phyloP scores from a whole-genome alignment of 2,113 vertebrate species.

The Festucalex cinctus region DNA sequence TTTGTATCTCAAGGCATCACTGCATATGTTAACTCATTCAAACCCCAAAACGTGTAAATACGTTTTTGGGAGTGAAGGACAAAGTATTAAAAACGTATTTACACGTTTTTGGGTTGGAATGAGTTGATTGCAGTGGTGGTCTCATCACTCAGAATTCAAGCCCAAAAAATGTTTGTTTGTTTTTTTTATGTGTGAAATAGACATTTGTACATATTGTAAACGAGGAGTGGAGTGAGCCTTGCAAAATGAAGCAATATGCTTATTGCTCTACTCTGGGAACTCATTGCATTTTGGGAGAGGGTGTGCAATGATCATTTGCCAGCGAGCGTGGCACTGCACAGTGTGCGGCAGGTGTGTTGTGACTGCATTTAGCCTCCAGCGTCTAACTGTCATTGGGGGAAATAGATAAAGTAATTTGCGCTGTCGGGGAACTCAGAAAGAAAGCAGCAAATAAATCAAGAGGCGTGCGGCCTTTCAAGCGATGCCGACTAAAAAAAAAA shows the following conservation, averaged over 20 bases:
- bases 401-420: neutral
- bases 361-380: slow-evolving; percentile 4
- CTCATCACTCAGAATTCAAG: too few relatives aligned
- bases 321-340: neutral
- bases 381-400: neutral
- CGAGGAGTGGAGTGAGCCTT: slow-evolving; percentile 28
- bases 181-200: neutral
- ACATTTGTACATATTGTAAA: slow-evolving; percentile 14
- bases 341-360: neutral
- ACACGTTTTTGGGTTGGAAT: too few relatives aligned
- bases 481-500: slow-evolving; percentile 1
- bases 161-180: too few relatives aligned
- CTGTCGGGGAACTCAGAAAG: neutral
- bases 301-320: slow-evolving; percentile 11
- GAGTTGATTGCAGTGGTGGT: too few relatives aligned
- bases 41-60: too few relatives aligned
- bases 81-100: too few relatives aligned
- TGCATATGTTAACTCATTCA: too few relatives aligned
- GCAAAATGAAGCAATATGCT: slow-evolving; percentile 21
- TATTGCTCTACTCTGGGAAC: neutral
- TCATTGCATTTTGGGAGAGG: slow-evolving; percentile 8
- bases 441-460: slow-evolving; percentile 6
- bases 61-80: too few relatives aligned
- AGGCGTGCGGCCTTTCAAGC: neutral
- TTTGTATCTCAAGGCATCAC: neutral